phyloP scores from a whole-genome alignment of 2,888 invertebrate species.

The Hetaerina titia region DNA sequence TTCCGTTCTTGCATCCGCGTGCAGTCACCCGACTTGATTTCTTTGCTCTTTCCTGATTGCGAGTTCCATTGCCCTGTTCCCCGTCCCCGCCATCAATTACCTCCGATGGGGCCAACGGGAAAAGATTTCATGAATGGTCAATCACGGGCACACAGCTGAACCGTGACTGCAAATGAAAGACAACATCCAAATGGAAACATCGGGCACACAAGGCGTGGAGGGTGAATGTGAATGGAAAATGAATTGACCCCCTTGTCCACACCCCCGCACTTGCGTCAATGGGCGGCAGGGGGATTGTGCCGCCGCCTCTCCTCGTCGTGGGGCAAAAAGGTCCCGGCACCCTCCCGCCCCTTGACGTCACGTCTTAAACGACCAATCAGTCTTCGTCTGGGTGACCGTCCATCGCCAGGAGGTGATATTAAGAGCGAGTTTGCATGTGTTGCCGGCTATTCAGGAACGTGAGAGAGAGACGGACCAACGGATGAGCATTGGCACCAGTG shows the following conservation, averaged over 20 bases:
- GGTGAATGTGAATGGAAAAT: constrained; percentile 17
- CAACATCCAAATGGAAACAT: not conserved
- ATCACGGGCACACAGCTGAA: not conserved
- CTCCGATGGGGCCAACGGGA: not conserved
- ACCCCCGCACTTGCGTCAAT: constrained; percentile 2
- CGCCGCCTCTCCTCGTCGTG: not conserved
- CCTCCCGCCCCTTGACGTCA: not conserved
- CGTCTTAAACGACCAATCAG: constrained; percentile 22
- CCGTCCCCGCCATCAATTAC: not conserved
- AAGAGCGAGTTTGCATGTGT: not conserved
- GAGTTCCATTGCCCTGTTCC: not conserved
- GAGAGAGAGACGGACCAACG: not conserved
- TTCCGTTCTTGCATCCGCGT: too few relatives aligned
- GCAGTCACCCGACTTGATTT: too few relatives aligned
- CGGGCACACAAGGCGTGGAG: not conserved
- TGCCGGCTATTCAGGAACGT: not conserved
- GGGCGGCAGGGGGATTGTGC: not conserved
- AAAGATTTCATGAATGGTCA: not conserved
- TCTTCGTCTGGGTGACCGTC: not conserved
- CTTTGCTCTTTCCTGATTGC: too few relatives aligned
- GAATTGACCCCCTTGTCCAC: constrained; percentile 7
- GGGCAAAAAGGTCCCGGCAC: too few relatives aligned
- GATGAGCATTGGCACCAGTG: not conserved
- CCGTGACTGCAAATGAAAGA: not conserved
- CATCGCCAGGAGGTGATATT: not conserved